Evolutionary conservation across 2,797 vertebrate genomes (phyloP), one percentile per base, ranked within the genome.

Genomic region (Phalanger gymnotis): DNA sequence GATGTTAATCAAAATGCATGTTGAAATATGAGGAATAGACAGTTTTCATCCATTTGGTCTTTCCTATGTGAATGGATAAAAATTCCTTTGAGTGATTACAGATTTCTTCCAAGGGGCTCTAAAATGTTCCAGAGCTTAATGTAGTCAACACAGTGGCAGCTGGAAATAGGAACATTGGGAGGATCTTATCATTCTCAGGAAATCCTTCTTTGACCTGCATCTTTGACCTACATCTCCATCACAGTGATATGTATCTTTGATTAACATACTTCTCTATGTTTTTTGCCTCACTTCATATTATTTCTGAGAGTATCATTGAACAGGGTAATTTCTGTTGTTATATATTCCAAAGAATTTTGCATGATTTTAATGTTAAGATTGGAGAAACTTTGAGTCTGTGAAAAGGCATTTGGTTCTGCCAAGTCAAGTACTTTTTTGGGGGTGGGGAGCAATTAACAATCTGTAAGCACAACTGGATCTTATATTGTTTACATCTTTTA

Each of bases 321-420:
- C 10, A 27, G 93, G 53, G 58, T 90, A 92, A 94, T 92, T 96
- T 96, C 94, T 96, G 53, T 19, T 91, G 66, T 54, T 92, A 27
- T 53, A 3, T 73, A 27, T 93, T 52, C 61, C 92, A 40, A 90
- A 58, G 53, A 54, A 53, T 73, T 28, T 91, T 92, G 0, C 89
- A 51, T 47, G 27, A 91, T 93, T 22, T 57, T 52, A 47, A 61
- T 87, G 73, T 25, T 53, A 40, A 12, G 13, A 90, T 93, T 27
- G 93, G 91, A 54, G 30, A 61, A 73, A 25, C 89, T 28, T 92
- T 54, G 7, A 22, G 19, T 47, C 66, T 81, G 7, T 40, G 47
- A 40, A 19, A 81, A 40, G n/a, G 40, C 4, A 19, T 66, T n/a
- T 9, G 19, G 19, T 81, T 81, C 66, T 47, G 47, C 7, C 19